Conservation (phyloP, 92 coral and sea anemone species). For the Nematostella vectensis region DNA sequence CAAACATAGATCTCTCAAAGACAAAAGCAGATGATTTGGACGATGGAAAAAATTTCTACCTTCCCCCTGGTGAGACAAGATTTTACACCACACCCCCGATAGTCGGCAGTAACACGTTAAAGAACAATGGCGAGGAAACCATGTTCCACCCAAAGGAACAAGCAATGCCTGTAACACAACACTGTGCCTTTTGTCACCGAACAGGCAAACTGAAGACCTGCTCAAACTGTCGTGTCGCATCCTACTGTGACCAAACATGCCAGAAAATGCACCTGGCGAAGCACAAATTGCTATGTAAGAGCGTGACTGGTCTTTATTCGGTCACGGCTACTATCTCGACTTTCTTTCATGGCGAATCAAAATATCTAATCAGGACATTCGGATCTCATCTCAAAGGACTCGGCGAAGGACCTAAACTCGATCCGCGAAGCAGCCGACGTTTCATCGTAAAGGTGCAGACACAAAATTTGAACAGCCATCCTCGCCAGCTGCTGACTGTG, state of each 20-base stretch:
- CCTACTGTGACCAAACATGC: constrained; percentile 48
- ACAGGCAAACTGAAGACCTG: constrained; percentile 26
- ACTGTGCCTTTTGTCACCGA: constrained; percentile 48
- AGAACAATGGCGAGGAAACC: constrained; percentile 34
- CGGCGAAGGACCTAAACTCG: constrained; percentile 40
- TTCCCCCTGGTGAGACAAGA: constrained; percentile 6
- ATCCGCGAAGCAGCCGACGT: constrained; percentile 21
- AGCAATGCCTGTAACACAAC: constrained; percentile 1
- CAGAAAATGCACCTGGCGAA: constrained; percentile 36
- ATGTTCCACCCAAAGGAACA: constrained; percentile 34
- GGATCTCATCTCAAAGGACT: constrained; percentile 48
- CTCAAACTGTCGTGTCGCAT: constrained; percentile 35
- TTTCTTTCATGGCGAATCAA: neutral
- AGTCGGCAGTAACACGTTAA: constrained; percentile 14
- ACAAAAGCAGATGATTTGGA: too few species aligned
- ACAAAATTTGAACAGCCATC: constrained; percentile 32
- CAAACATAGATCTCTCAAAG: neutral
- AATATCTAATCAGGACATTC: constrained; percentile 1
- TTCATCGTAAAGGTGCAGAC: constrained; percentile 70
- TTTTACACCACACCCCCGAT: constrained; percentile 27
- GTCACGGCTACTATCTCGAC: constrained; percentile 23
- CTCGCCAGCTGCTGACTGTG: constrained; percentile 24
- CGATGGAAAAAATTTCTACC: too few species aligned
- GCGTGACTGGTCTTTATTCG: constrained; percentile 30
- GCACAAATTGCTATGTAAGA: constrained; percentile 36